Conservation (phyloP, 2,888 invertebrate species). For the Baronia brevicornis region DNA sequence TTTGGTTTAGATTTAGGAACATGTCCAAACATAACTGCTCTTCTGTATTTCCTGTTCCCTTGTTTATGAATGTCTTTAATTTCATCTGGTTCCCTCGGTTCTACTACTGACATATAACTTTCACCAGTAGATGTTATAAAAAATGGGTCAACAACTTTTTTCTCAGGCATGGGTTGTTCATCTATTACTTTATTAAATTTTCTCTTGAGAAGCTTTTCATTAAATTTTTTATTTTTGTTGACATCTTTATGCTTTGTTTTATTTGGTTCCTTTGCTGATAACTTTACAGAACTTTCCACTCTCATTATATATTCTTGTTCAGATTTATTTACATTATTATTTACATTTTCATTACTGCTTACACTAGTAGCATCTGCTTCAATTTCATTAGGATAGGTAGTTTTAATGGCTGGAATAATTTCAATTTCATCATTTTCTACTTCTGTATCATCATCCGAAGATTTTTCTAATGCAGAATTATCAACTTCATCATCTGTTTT, state of each 20-base stretch:
- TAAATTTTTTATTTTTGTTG: conserved; percentile 53
- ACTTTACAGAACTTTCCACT: conserved; percentile 4
- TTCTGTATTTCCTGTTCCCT: conserved; percentile 58
- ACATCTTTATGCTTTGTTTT: conserved; percentile 45
- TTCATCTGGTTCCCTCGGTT: conserved; percentile 62
- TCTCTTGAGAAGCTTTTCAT: conserved; percentile 47
- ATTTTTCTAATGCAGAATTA: conserved; percentile 4
- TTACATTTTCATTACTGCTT: conserved; percentile 5
- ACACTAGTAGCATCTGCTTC: conserved; percentile 10
- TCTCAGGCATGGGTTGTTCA: conserved; percentile 25
- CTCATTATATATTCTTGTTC: too few species aligned
- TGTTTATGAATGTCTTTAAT: conserved; percentile 55
- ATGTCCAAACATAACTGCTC: conserved; percentile 66
- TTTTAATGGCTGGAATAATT: conserved; percentile 12
- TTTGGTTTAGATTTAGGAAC: conserved; percentile 46
- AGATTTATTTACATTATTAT: conserved; percentile 13
- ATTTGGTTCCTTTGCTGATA: conserved; percentile 18
- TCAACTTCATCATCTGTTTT: conserved; percentile 14
- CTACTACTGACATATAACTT: conserved; percentile 61
- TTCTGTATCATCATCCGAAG: conserved; percentile 12
- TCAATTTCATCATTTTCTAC: conserved; percentile 11
- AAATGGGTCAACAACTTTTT: conserved; percentile 62
- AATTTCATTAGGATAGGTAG: conserved; percentile 13
- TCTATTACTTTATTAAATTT: conserved; percentile 45
- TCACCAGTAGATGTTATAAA: conserved; percentile 62